phyloP scores from a whole-genome alignment of 2,888 invertebrate species.

The Spodoptera littoralis region DNA sequence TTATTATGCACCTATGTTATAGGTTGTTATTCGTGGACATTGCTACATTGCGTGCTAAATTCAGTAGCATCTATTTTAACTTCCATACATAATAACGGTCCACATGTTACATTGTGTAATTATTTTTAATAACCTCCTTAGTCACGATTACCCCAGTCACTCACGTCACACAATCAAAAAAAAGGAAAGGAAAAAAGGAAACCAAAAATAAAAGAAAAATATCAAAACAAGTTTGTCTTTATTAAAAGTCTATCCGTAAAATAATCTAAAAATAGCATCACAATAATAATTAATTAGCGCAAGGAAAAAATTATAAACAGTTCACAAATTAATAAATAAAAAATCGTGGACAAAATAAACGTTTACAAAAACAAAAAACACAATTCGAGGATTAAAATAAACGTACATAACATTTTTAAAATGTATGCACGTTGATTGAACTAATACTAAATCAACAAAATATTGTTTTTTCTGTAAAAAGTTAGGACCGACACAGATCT shows the following conservation, averaged over 20 bases:
- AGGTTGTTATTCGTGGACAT: conserved; percentile 11
- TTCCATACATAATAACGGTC: conserved; percentile 7
- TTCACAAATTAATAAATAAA: conserved; percentile 66
- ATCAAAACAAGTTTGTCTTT: conserved; percentile 83
- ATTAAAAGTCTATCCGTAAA: conserved; percentile 84
- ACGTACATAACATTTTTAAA: conserved; percentile 50
- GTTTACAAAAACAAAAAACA: conserved; percentile 56
- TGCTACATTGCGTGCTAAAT: conserved; percentile 19
- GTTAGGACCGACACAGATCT: conserved; percentile 27
- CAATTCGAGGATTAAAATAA: conserved; percentile 32
- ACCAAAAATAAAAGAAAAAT: conserved; percentile 72
- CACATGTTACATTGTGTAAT: conserved; percentile 16
- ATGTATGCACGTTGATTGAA: conserved; percentile 38
- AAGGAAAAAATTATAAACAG: conserved; percentile 70
- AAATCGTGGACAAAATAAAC: conserved; percentile 67
- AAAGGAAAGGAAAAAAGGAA: conserved; percentile 46
- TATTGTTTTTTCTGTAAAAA: conserved; percentile 32
- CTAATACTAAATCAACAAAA: conserved; percentile 49
- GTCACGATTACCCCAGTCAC: conserved; percentile 1
- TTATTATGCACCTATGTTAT: conserved; percentile 11
- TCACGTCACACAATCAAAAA: conserved; percentile 1
- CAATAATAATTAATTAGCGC: conserved; percentile 75
- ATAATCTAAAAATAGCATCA: conserved; percentile 87
- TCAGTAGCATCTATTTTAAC: not conserved
- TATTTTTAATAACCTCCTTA: not conserved